These are phyloP conservation scores for Turritopsis dohrnii DNA, from an alignment of 30 jellyfish, hydroid and myxozoan genomes.

Conservation along the genomic window DNA sequence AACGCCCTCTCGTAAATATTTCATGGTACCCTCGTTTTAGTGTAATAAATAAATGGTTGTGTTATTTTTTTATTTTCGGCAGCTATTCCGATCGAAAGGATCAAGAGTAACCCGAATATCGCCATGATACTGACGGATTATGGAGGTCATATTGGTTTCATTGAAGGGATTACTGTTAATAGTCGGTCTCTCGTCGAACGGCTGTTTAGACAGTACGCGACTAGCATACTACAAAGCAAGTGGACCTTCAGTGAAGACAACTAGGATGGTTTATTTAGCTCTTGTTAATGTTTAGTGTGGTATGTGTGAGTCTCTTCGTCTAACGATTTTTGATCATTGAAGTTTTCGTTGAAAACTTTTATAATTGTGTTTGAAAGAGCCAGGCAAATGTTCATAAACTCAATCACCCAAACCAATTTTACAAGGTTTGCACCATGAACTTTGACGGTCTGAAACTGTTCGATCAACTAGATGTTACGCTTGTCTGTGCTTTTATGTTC, in stretches of 20 bases:
- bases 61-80: background rate
- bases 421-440: too few species aligned
- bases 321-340: too few species aligned
- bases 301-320: background rate
- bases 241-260: background rate
- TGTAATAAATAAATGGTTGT: background rate
- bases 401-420: too few species aligned
- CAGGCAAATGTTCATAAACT: too few species aligned
- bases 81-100: conserved; percentile 78
- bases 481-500: too few species aligned
- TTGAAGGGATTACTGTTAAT: conserved; percentile 67
- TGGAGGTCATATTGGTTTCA: conserved; percentile 97
- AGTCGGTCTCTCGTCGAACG: conserved; percentile 77
- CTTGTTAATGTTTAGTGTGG: background rate
- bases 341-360: too few species aligned
- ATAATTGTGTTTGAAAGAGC: too few species aligned
- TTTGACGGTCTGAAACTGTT: too few species aligned
- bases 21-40: background rate
- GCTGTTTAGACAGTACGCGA: conserved; percentile 48
- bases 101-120: conserved; percentile 58
- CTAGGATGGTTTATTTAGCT: background rate
- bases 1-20: background rate
- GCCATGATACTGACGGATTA: conserved; percentile 77
- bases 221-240: background rate
- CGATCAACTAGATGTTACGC: too few species aligned